These are phyloP conservation scores for Acropora tenuis DNA, from an alignment of 64 coral and sea anemone genomes.

Conservation along the genomic window DNA sequence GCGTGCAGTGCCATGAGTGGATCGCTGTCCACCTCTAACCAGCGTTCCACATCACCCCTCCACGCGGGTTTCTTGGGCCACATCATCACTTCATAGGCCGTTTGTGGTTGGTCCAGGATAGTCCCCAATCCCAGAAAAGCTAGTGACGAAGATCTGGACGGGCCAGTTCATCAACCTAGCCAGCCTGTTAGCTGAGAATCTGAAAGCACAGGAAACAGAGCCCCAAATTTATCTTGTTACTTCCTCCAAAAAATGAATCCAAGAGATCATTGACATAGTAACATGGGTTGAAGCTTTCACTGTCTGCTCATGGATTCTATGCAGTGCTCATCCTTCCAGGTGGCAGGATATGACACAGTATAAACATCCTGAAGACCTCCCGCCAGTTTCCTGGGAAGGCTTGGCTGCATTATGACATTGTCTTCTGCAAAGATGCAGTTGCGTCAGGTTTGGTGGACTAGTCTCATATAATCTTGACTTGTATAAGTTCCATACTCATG, in stretches of 20 bases:
- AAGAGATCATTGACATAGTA: constrained; percentile 3
- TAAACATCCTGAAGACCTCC: background rate
- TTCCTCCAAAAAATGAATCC: background rate
- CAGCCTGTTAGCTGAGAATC: background rate
- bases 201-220: background rate
- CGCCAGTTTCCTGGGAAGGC: background rate
- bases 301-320: background rate
- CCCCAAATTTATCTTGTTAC: background rate
- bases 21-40: no score
- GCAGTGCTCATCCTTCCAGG: background rate
- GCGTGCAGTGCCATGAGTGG: no score
- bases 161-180: background rate
- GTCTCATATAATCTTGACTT: constrained; percentile 29
- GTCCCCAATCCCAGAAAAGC: background rate
- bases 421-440: constrained; percentile 14
- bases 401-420: constrained; percentile 1
- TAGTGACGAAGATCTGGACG: background rate
- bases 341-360: constrained; percentile 20
- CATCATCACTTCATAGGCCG: background rate
- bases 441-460: constrained; percentile 24
- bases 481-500: constrained; percentile 23
- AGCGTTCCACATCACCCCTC: no score
- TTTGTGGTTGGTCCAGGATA: constrained; percentile 7
- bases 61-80: no score
- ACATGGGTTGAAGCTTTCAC: constrained; percentile 32